Evolutionary conservation across 2,888 invertebrate species (phyloP).

Genomic region (Andrena trimmerana): DNA sequence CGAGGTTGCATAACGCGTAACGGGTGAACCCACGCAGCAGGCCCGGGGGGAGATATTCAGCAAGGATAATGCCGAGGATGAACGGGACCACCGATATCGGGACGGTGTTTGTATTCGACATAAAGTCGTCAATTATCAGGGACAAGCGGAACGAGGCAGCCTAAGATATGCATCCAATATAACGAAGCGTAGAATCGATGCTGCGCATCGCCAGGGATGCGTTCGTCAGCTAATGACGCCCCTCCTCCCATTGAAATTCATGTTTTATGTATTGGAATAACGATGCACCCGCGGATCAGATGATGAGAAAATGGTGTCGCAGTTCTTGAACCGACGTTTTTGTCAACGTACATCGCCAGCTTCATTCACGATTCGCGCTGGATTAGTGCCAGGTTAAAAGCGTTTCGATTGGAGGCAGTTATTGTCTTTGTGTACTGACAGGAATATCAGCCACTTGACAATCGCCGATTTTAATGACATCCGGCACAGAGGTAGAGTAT

Average conservation of each 20-base stretch:
- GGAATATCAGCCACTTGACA: no score
- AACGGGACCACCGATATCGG: constrained; percentile 63
- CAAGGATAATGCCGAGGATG: constrained; percentile 52
- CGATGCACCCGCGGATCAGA: constrained; percentile 16
- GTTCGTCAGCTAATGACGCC: constrained; percentile 46
- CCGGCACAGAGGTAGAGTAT: no score
- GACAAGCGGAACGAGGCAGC: constrained; percentile 40
- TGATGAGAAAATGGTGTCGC: background rate
- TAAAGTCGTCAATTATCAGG: constrained; percentile 57
- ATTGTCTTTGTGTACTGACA: background rate
- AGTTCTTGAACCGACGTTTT: background rate
- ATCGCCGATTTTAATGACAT: no score
- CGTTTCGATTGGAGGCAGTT: background rate
- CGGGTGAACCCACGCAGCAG: constrained; percentile 55
- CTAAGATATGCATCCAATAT: constrained; percentile 34
- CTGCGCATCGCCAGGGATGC: background rate
- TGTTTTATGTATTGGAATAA: constrained; percentile 51
- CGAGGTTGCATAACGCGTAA: constrained; percentile 53
- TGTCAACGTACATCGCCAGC: background rate
- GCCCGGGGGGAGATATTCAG: constrained; percentile 17
- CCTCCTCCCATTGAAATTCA: constrained; percentile 42
- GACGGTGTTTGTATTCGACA: constrained; percentile 39
- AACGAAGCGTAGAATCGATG: constrained; percentile 42
- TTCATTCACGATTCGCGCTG: background rate
- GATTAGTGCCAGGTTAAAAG: background rate